A percentile compares a stretch with the other conserved stretches of the same genome.
These are phyloP conservation scores for Stenchaetothrips biformis DNA, from an alignment of 2,888 invertebrate species.

Conservation along the genomic window DNA sequence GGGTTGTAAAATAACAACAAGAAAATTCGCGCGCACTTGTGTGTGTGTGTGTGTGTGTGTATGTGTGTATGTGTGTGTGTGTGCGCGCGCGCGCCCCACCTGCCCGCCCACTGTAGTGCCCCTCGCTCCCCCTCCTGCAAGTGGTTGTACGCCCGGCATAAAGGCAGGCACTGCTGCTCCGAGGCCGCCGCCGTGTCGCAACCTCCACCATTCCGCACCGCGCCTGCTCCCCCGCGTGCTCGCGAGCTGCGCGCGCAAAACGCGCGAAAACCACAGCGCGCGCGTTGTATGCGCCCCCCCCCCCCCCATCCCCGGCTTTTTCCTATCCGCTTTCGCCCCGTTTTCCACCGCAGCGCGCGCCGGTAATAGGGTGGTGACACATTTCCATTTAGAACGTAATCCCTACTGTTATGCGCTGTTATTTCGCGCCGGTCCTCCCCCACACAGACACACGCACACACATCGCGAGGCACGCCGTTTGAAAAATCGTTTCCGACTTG, in stretches of 20 bases:
- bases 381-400: conserved; percentile 24
- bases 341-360: not conserved
- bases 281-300: not conserved
- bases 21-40: not conserved
- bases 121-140: no score
- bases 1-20: not conserved
- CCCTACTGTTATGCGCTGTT: conserved; percentile 1
- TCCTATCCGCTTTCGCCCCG: not conserved
- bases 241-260: not conserved
- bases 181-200: no score
- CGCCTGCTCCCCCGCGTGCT: no score
- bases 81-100: not conserved
- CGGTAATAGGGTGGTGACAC: conserved; percentile 12
- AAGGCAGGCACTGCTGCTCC: no score
- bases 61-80: no score
- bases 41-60: not conserved
- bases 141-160: no score
- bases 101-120: not conserved
- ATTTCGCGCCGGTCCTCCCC: not conserved
- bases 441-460: not conserved
- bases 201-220: no score
- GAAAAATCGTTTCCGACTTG: not conserved
- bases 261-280: not conserved
- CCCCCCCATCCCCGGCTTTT: not conserved
- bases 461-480: no score